Percentiles rank a stretch among this genome's conserved stretches.
phyloP scores from a whole-genome alignment of 2,113 vertebrate genomes.

The Tychaedon coryphoeus region DNA sequence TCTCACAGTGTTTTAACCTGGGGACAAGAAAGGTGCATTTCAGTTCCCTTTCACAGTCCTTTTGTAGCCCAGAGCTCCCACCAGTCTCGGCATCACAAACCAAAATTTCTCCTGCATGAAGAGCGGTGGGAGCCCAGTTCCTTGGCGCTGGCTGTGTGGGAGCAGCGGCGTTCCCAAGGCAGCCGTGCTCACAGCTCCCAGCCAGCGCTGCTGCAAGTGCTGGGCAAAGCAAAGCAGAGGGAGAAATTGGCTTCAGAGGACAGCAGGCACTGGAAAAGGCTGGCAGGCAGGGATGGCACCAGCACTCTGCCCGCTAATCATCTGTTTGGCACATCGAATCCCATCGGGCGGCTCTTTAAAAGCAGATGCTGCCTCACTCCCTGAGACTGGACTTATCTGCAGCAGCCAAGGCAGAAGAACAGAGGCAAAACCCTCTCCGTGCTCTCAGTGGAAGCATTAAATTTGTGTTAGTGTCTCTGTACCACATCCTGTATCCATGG shows the following conservation, averaged over 20 bases:
- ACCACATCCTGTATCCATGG: background rate
- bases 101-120: background rate
- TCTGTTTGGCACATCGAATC: background rate
- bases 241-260: background rate
- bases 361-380: background rate
- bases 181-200: background rate
- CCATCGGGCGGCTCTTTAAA: background rate
- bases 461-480: background rate
- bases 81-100: background rate
- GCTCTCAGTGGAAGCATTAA: background rate
- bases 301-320: background rate
- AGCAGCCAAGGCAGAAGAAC: background rate
- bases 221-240: background rate
- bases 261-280: background rate
- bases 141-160: slow-evolving; percentile 7
- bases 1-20: background rate
- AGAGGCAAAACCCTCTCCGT: background rate
- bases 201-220: background rate
- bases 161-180: background rate
- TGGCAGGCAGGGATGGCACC: background rate
- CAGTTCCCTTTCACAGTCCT: background rate
- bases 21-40: background rate
- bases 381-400: background rate
- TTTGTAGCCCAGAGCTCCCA: background rate
- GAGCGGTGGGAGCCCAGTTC: background rate